A percentile compares a stretch with the other conserved stretches of the same genome.
Evolutionary conservation across 2,888 invertebrate species (phyloP).

Genomic region (Oligia strigilis): DNA sequence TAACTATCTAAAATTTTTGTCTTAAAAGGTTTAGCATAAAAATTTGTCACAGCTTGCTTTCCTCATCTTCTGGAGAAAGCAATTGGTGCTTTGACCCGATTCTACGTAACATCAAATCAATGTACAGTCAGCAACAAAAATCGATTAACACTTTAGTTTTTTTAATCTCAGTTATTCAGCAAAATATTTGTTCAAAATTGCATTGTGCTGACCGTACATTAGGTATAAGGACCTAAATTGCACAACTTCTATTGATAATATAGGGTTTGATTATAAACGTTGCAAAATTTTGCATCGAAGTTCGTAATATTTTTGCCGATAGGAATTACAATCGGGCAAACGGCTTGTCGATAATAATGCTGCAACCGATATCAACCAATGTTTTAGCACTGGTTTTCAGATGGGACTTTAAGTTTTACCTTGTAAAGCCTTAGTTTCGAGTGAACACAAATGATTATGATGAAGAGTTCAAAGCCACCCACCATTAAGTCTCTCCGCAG

Average conservation of each 20-base stretch:
- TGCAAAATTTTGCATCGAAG: not conserved
- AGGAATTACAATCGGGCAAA: not conserved
- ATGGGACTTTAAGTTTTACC: not conserved
- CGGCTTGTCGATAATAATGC: not conserved
- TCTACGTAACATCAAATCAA: not conserved
- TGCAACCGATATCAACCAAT: not conserved
- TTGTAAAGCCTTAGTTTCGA: not conserved
- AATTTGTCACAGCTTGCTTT: not conserved
- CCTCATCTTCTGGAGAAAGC: not conserved
- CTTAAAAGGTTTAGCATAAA: not conserved
- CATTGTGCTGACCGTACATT: no score
- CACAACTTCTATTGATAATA: not conserved
- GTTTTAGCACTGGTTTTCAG: not conserved
- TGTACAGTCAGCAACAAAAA: no score
- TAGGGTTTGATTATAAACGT: no score
- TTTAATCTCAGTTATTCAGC: no score
- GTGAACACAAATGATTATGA: not conserved
- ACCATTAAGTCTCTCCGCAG: constrained; percentile 95
- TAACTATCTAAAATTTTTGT: no score
- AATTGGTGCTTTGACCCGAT: not conserved
- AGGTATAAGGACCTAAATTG: no score
- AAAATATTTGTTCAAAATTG: no score
- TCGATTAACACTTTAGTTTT: no score
- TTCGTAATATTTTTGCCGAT: no score
- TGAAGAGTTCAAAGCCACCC: not conserved